phyloP scores from a whole-genome alignment of 1,140 invertebrate species.

The Grapholita molesta region DNA sequence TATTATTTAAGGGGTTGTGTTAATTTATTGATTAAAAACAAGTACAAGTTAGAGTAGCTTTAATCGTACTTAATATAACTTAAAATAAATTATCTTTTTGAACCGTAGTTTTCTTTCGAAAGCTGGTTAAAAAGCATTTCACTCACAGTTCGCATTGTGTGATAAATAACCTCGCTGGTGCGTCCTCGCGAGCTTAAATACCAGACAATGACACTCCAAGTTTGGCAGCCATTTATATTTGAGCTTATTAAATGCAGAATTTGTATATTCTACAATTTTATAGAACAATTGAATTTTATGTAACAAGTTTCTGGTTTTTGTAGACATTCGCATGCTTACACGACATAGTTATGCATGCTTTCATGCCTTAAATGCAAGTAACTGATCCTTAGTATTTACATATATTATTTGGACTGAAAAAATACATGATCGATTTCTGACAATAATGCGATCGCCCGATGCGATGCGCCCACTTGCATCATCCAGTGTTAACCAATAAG shows the following conservation, averaged over 20 bases:
- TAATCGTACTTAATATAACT: slow-evolving; percentile 16
- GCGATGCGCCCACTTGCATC: too few relatives aligned
- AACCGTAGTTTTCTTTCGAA: slow-evolving; percentile 37
- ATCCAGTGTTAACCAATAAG: too few relatives aligned
- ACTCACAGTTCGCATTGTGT: slow-evolving; percentile 44
- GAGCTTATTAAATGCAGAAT: neutral
- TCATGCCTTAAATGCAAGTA: too few relatives aligned
- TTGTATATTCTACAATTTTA: neutral
- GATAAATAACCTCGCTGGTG: slow-evolving; percentile 45
- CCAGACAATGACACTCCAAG: slow-evolving; percentile 25
- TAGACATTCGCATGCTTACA: neutral
- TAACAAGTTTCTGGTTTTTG: slow-evolving; percentile 14
- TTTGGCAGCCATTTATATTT: neutral
- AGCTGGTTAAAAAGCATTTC: slow-evolving; percentile 46
- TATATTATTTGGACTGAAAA: too few relatives aligned
- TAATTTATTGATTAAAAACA: slow-evolving; percentile 15
- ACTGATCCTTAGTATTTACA: too few relatives aligned
- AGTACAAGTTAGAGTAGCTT: slow-evolving; percentile 8
- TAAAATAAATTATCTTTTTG: slow-evolving; percentile 25
- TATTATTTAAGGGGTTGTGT: slow-evolving; percentile 24
- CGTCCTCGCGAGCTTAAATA: slow-evolving; percentile 54
- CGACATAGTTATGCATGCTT: neutral
- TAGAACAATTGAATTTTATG: neutral
- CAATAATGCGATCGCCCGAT: too few relatives aligned
- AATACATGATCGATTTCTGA: too few relatives aligned